Evolutionary conservation across 2,888 invertebrate species (phyloP), one percentile per base, ranked within the genome.

Genomic region (Hydriomena furcata): DNA sequence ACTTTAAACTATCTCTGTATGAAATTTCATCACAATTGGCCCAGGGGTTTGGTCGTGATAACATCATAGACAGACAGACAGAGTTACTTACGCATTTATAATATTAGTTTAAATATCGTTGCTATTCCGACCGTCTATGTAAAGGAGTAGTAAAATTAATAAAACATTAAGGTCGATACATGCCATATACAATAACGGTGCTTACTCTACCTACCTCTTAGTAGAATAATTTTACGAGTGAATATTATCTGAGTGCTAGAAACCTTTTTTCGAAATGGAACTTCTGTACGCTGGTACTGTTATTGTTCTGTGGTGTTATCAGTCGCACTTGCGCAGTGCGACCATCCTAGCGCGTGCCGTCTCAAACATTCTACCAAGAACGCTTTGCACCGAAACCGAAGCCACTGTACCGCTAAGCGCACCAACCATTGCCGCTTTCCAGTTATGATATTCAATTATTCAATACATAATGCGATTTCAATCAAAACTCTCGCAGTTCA

Each of bases 241-340:
- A n/a, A 17, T 17, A 17, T 17, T 17, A 17, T 17, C 17, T 17
- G 4, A 5, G 21, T 21, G 8, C n/a, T 4, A 34, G 20, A 32
- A 23, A 7, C 23, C 23, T 30, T 13, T 27, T 28, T 30, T 27
- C 7, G 8, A 7, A 51, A 44, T 51, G 44, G 20, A 51, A 27
- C 24, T 23, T 13, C 17, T 34, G 23, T 21, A 20, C 5, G 17
- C 11, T 42, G 11, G 25, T 20, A 43, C 42, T 43, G 20, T 13
- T 34, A 27, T 36, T 28, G 10, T 12, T 49, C 34, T 38, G 34
- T 50, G 79, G 73, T 83, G 80, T 82, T 84, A 84, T 84, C 82
- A 77, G 70, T 66, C 66, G 82, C 81, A 79, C 85, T 81, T 85
- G 86, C 84, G 84, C 82, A 76, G 76, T 80, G 73, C 73, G 75